Conservation (phyloP, 2,888 invertebrate genomes). For the Zele albiditarsus region DNA sequence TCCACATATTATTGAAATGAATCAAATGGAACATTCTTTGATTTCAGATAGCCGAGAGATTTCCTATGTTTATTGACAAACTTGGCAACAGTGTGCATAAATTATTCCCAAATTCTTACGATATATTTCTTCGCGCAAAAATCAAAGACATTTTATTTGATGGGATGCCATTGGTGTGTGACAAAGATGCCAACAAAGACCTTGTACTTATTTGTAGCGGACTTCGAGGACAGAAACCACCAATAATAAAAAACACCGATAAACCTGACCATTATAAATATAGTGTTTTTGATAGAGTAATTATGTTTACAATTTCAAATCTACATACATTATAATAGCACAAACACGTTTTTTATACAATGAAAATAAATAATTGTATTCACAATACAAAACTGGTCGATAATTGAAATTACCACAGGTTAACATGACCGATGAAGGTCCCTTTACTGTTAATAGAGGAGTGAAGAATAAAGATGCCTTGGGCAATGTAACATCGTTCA, state of each 20-base stretch:
- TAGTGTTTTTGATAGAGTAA: constrained; percentile 53
- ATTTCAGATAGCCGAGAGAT: constrained; percentile 71
- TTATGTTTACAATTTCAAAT: constrained; percentile 33
- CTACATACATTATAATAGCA: background rate
- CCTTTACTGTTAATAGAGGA: constrained; percentile 76
- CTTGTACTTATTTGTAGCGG: constrained; percentile 55
- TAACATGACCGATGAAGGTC: constrained; percentile 75
- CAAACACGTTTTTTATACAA: constrained; percentile 13
- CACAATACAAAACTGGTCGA: constrained; percentile 20
- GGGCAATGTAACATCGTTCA: constrained; percentile 74
- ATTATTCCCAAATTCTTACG: constrained; percentile 74
- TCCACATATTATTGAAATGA: background rate
- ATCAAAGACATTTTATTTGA: constrained; percentile 77
- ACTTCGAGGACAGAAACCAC: constrained; percentile 49
- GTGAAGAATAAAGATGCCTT: constrained; percentile 72
- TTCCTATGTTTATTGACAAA: constrained; percentile 72
- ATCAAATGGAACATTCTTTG: background rate
- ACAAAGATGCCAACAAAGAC: constrained; percentile 58
- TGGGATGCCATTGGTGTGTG: constrained; percentile 76
- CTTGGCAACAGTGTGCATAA: constrained; percentile 75
- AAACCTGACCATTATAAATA: constrained; percentile 49
- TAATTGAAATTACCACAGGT: constrained; percentile 67
- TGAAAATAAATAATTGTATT: background rate
- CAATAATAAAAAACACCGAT: constrained; percentile 49
- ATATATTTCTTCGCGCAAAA: constrained; percentile 74